phyloP scores from a whole-genome alignment of 2,888 invertebrate species.

The Xestia c-nigrum region DNA sequence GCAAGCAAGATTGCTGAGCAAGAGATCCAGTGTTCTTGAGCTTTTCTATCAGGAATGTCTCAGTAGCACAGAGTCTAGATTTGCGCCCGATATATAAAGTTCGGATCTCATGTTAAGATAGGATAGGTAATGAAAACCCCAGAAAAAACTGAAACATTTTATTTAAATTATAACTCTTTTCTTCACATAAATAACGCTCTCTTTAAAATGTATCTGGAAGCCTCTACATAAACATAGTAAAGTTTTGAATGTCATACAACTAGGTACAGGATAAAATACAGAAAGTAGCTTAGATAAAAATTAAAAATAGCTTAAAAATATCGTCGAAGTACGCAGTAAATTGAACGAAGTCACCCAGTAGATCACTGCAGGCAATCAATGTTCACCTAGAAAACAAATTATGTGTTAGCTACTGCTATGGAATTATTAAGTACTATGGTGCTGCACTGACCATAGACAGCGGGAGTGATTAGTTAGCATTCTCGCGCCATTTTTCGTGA shows the following conservation, averaged over 20 bases:
- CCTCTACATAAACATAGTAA: slow-evolving; percentile 87
- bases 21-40: no score
- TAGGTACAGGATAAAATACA: slow-evolving; percentile 74
- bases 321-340: slow-evolving; percentile 66
- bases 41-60: no score
- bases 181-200: slow-evolving; percentile 87
- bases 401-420: slow-evolving; percentile 26
- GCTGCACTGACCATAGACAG: slow-evolving; percentile 17
- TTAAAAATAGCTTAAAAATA: slow-evolving; percentile 68
- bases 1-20: no score
- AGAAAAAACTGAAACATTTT: slow-evolving; percentile 86
- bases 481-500: slow-evolving; percentile 7
- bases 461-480: background rate
- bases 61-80: no score
- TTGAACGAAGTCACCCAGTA: slow-evolving; percentile 72
- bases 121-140: slow-evolving; percentile 71
- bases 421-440: slow-evolving; percentile 8
- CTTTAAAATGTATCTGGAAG: slow-evolving; percentile 87
- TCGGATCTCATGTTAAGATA: no score
- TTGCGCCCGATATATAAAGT: no score
- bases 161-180: slow-evolving; percentile 86
- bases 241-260: slow-evolving; percentile 73
- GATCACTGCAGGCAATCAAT: slow-evolving; percentile 81
- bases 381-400: slow-evolving; percentile 87
- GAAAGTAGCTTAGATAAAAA: slow-evolving; percentile 67